These are phyloP conservation scores for Nothocercus julius DNA, from an alignment of 2,113 vertebrate genomes.

Conservation along the genomic window DNA sequence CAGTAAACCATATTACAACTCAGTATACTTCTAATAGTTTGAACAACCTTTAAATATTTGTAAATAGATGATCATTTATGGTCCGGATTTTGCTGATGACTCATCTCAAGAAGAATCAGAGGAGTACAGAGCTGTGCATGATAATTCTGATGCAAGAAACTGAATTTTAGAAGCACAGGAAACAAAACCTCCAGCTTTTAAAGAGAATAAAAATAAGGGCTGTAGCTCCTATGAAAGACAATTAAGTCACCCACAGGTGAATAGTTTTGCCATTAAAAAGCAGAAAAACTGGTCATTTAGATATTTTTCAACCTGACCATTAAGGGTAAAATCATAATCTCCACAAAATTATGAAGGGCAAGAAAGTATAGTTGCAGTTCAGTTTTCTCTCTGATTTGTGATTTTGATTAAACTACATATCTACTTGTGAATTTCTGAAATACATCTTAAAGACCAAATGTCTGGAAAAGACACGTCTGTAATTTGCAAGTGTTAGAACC, in stretches of 20 bases:
- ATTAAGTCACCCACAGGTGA: not conserved
- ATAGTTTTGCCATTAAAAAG: not conserved
- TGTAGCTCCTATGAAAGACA: not conserved
- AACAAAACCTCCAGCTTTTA: not conserved
- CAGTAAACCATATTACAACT: not conserved
- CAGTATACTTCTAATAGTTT: not conserved
- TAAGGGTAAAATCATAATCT: not conserved
- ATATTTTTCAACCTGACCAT: not conserved
- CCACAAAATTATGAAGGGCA: not conserved
- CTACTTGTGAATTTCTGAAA: not conserved
- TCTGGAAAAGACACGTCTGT: not conserved
- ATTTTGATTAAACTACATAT: not conserved
- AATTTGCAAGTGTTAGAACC: not conserved
- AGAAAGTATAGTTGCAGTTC: not conserved
- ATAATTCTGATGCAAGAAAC: not conserved
- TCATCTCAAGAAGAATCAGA: conserved; percentile 21
- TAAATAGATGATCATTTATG: not conserved
- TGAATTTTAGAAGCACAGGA: not conserved
- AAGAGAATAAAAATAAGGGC: not conserved
- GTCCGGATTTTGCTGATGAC: conserved; percentile 28
- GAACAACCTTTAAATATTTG: not conserved
- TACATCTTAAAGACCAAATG: not conserved
- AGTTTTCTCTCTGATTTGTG: not conserved
- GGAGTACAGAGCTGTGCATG: not conserved
- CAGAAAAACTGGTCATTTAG: not conserved